Conservation (phyloP, 1,140 invertebrate genomes). For the Nasonia longicornis region DNA sequence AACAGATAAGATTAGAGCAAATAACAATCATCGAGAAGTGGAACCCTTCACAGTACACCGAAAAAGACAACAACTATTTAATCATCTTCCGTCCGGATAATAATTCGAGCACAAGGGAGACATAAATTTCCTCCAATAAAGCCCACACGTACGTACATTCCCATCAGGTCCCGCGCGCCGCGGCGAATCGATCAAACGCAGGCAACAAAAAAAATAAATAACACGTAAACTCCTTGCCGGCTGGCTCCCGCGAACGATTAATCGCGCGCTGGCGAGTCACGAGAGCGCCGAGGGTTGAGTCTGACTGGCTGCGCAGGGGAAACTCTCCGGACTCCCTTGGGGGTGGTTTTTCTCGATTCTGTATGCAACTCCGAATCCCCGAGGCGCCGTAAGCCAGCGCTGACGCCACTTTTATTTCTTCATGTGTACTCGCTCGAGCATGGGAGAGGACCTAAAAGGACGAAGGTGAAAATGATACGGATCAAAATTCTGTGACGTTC, state of each 20-base stretch:
- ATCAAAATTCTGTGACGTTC: background rate
- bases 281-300: background rate
- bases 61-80: background rate
- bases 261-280: slow-evolving; percentile 18
- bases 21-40: too few relatives aligned
- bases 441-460: background rate
- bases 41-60: too few relatives aligned
- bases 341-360: slow-evolving; percentile 42
- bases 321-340: slow-evolving; percentile 1
- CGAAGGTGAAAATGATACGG: slow-evolving; percentile 10
- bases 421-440: background rate
- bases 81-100: background rate
- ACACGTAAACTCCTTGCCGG: slow-evolving; percentile 13
- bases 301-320: background rate
- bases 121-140: background rate
- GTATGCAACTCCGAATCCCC: slow-evolving; percentile 38
- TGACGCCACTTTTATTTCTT: slow-evolving; percentile 1
- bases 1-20: too few relatives aligned
- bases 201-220: background rate
- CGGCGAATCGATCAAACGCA: background rate
- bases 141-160: background rate
- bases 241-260: slow-evolving; percentile 25
- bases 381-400: slow-evolving; percentile 32
- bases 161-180: too few relatives aligned
- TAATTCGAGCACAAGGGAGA: background rate